Percentiles rank a stretch among this genome's conserved stretches.
Evolutionary conservation across 2,797 vertebrate genomes (phyloP).

Genomic region (Tangara arthus): DNA sequence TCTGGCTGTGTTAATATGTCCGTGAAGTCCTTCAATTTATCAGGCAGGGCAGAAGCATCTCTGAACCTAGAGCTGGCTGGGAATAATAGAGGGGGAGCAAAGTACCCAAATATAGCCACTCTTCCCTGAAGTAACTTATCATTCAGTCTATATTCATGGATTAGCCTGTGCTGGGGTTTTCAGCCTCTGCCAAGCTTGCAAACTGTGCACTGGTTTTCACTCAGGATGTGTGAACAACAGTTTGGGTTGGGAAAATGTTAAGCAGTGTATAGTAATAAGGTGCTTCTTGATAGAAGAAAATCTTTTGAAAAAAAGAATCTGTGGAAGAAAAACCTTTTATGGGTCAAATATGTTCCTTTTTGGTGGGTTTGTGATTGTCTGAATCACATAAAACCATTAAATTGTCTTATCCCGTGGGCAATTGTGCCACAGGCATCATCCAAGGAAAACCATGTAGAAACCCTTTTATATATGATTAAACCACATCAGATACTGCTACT

Average conservation of each 20-base stretch:
- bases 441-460: not conserved
- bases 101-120: not conserved
- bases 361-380: not conserved
- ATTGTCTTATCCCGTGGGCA: not conserved
- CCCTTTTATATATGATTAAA: not conserved
- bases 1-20: slow-evolving; percentile 48
- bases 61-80: not conserved
- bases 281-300: not conserved
- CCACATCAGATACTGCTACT: not conserved
- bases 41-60: slow-evolving; percentile 20
- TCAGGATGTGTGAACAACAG: not conserved
- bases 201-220: not conserved
- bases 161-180: not conserved
- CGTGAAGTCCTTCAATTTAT: slow-evolving; percentile 57
- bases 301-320: not conserved
- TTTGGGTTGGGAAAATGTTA: not conserved
- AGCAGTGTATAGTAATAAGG: not conserved
- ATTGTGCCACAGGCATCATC: not conserved
- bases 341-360: not conserved
- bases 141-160: slow-evolving; percentile 26
- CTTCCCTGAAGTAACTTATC: slow-evolving; percentile 18
- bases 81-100: not conserved
- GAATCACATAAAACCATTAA: not conserved
- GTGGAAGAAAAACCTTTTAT: not conserved
- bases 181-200: not conserved